phyloP scores from a whole-genome alignment of 92 coral and sea anemone species.

The Porites lobata region DNA sequence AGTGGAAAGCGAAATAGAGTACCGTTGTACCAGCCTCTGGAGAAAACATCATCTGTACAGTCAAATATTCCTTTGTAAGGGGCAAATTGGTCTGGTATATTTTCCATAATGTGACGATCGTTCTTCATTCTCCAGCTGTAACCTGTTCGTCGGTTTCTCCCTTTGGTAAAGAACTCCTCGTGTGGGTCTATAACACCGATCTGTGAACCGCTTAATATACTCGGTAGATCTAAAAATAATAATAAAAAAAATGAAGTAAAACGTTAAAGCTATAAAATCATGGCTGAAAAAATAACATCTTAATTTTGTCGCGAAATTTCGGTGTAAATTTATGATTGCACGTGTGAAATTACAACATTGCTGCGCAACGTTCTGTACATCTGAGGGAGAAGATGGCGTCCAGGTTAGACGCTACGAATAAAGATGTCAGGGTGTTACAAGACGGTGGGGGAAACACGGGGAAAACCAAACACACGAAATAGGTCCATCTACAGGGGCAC shows the following conservation, averaged over 20 bases:
- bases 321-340: not conserved
- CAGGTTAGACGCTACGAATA: too few relatives aligned
- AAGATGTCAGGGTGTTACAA: too few relatives aligned
- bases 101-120: slow-evolving; percentile 7
- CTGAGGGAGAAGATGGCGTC: too few relatives aligned
- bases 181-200: slow-evolving; percentile 92
- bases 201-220: slow-evolving; percentile 79
- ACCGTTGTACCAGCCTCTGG: slow-evolving; percentile 59
- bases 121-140: slow-evolving; percentile 60
- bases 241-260: not conserved
- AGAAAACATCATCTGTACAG: slow-evolving; percentile 50
- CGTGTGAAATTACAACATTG: not conserved
- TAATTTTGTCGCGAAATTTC: not conserved
- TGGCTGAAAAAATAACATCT: not conserved
- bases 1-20: slow-evolving; percentile 91
- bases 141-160: slow-evolving; percentile 67
- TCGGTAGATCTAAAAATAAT: slow-evolving; percentile 83
- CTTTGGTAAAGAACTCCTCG: slow-evolving; percentile 79
- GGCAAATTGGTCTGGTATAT: slow-evolving; percentile 76
- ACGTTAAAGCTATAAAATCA: too few relatives aligned
- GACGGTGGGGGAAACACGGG: too few relatives aligned
- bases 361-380: too few relatives aligned
- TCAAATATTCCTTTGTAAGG: slow-evolving; percentile 79
- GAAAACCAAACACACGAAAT: too few relatives aligned
- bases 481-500: too few relatives aligned